Percentiles rank a stretch among this genome's conserved stretches.
These are phyloP conservation scores for Drosophila buzzatii DNA, from an alignment of 2,888 invertebrate genomes.

Conservation along the genomic window DNA sequence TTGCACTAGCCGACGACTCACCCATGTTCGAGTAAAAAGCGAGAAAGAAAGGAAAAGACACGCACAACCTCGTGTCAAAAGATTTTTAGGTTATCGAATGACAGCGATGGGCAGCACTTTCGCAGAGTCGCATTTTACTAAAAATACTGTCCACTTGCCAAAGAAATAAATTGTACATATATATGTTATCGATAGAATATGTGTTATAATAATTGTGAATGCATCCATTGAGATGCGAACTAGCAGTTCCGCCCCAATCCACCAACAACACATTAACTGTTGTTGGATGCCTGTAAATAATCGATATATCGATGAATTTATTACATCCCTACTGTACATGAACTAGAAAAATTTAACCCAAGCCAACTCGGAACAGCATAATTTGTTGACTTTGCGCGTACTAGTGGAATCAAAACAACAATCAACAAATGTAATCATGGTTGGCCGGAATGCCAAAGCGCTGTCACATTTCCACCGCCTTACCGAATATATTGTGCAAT, in stretches of 20 bases:
- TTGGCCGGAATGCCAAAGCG: slow-evolving; percentile 73
- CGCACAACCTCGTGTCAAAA: slow-evolving; percentile 82
- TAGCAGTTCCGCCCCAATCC: neutral
- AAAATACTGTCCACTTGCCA: slow-evolving; percentile 19
- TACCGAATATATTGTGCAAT: slow-evolving; percentile 71
- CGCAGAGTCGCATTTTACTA: slow-evolving; percentile 34
- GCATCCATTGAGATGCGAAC: neutral
- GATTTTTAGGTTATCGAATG: slow-evolving; percentile 69
- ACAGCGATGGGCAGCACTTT: slow-evolving; percentile 54
- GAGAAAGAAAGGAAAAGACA: slow-evolving; percentile 86
- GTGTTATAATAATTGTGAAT: neutral
- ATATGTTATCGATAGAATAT: slow-evolving; percentile 3
- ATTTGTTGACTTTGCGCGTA: slow-evolving; percentile 33
- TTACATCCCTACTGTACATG: slow-evolving; percentile 49
- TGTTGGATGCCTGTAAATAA: neutral
- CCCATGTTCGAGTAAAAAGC: slow-evolving; percentile 89
- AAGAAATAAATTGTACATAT: neutral
- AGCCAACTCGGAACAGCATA: slow-evolving; percentile 37
- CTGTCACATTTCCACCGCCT: slow-evolving; percentile 72
- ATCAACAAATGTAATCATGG: slow-evolving; percentile 53
- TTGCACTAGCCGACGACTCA: slow-evolving; percentile 86
- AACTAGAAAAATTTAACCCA: slow-evolving; percentile 51
- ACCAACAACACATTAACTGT: neutral
- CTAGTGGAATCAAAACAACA: slow-evolving; percentile 13
- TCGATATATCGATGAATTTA: slow-evolving; percentile 34